Conservation (phyloP, 2,113 vertebrate species). For the Hepsetus odoe region DNA sequence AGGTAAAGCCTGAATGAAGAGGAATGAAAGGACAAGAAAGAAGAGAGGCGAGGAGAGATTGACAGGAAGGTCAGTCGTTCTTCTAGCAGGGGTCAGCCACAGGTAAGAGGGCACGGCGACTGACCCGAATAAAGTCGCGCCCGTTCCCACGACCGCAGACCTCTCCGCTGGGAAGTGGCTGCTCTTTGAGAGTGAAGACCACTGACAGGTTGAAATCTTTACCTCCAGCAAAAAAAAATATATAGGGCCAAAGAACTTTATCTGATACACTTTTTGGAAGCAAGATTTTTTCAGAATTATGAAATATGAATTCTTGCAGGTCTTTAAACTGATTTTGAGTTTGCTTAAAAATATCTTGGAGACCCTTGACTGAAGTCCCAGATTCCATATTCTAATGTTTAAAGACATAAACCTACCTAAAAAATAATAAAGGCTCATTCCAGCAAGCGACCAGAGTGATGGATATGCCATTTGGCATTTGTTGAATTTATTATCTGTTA, state of each 20-base stretch:
- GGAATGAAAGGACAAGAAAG: conserved; percentile 48
- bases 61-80: conserved; percentile 51
- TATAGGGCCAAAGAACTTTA: too few relatives aligned
- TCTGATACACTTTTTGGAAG: too few relatives aligned
- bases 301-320: too few relatives aligned
- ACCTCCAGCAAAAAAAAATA: neutral
- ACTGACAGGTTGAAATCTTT: neutral
- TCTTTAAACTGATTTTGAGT: too few relatives aligned
- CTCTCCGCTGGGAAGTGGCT: neutral
- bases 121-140: conserved; percentile 52
- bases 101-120: conserved; percentile 58
- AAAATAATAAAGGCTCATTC: too few relatives aligned
- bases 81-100: conserved; percentile 60
- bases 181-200: neutral
- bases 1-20: conserved; percentile 51
- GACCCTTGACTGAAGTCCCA: too few relatives aligned
- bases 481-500: too few relatives aligned
- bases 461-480: too few relatives aligned
- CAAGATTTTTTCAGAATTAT: neutral
- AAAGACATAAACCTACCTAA: too few relatives aligned
- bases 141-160: conserved; percentile 50
- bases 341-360: too few relatives aligned
- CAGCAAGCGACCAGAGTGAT: too few relatives aligned
- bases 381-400: too few relatives aligned
- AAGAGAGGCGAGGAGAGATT: conserved; percentile 60